Conservation (phyloP, 1,140 invertebrate species). For the Drosophila lacertosa region DNA sequence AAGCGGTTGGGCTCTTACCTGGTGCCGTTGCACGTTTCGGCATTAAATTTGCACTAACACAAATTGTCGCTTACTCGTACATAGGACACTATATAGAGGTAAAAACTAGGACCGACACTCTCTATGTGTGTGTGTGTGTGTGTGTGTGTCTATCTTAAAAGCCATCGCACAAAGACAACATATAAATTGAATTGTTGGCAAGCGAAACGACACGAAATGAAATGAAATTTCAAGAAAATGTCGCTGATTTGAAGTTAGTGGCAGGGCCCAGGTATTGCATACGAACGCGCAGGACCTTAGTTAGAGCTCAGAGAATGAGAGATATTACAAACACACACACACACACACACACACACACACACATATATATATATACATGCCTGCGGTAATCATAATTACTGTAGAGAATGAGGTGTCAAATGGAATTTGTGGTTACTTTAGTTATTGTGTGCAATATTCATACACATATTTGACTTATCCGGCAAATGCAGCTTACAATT, state of each 20-base stretch:
- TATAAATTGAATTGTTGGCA: slow-evolving; percentile 78
- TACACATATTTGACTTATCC: slow-evolving; percentile 15
- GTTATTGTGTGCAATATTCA: slow-evolving; percentile 11
- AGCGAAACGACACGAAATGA: slow-evolving; percentile 67
- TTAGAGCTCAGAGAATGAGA: not conserved
- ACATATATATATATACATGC: slow-evolving; percentile 3
- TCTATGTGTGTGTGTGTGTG: slow-evolving; percentile 15
- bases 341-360: not conserved
- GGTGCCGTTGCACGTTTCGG: slow-evolving; percentile 57
- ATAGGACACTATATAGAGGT: slow-evolving; percentile 31
- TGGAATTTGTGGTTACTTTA: slow-evolving; percentile 35
- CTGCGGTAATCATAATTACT: slow-evolving; percentile 34
- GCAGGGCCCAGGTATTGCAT: not conserved
- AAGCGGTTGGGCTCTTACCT: slow-evolving; percentile 35
- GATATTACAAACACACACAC: slow-evolving; percentile 2
- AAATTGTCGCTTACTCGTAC: slow-evolving; percentile 76
- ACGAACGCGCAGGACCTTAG: not conserved
- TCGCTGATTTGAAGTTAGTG: slow-evolving; percentile 54
- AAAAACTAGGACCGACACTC: slow-evolving; percentile 31
- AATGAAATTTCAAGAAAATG: slow-evolving; percentile 66
- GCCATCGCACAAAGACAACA: slow-evolving; percentile 76
- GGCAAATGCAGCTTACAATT: slow-evolving; percentile 8
- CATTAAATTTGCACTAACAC: slow-evolving; percentile 82
- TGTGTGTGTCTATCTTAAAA: slow-evolving; percentile 52
- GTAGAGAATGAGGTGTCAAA: slow-evolving; percentile 36